Evolutionary conservation across 2,113 vertebrate species (phyloP), one percentile per base, ranked within the genome.

Genomic region (Prunella himalayana): DNA sequence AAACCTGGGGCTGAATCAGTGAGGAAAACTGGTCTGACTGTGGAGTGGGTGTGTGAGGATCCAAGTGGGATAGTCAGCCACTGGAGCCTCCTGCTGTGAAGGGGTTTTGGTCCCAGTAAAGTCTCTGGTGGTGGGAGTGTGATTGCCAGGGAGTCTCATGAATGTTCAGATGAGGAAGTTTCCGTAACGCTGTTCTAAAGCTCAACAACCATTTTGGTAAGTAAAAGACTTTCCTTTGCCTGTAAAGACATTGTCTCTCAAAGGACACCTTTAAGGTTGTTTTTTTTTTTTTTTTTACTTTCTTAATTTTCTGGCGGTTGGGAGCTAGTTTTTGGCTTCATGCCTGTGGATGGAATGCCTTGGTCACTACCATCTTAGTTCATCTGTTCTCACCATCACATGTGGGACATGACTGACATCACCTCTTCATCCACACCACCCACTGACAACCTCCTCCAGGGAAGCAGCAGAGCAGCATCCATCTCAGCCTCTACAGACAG

Each of bases 1-100:
- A 61, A 76, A 75, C 17, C 4, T 10, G 2, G 13, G 6, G 2
- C 5, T 0, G 1, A 60, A 60, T 2, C 0, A 0, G 11, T 18
- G 7, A 60, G 30, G 13, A 41, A 75, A 30, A 16, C 6, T 15
- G 13, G 11, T 47, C 39, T 68, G 53, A 25, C 45, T 47, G 39
- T 50, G 69, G 13, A 19, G 35, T 8, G 22, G 3, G 6, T 60
- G 16, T 60, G 13, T 60, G 61, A 11, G 31, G 24, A 75, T 16
- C 14, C 39, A n/a, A 60, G 13, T 1, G 15, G n/a, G 11, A 41
- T 27, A 7, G 0, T 35, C 1, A 2, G 28, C 59, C 28, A 15
- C 13, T 3, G 45, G 20, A 60, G 16, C 45, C 0, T 0, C 51
- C 15, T 0, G 0, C 23, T 50, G 23, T 1, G 0, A 39, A 60